Percentiles rank a stretch among this genome's conserved stretches.
Conservation (phyloP, 2,113 vertebrate species). For the Uria aalge region DNA sequence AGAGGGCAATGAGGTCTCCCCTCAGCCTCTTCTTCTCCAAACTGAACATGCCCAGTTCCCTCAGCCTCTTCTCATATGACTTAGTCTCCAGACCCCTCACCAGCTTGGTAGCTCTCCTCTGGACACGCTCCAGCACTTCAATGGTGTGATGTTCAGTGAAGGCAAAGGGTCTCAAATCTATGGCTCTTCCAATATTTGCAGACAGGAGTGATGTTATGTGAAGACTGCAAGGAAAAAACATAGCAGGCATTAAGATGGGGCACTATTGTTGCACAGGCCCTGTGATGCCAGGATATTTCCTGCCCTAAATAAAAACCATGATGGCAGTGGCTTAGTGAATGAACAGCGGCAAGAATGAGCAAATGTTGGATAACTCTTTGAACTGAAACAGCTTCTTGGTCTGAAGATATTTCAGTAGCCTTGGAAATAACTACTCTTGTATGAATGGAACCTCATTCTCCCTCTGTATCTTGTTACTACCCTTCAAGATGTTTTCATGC, state of each 20-base stretch:
- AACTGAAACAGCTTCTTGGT: background rate
- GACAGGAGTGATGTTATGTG: background rate
- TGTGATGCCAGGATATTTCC: background rate
- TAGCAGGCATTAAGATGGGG: background rate
- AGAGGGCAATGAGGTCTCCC: too few relatives aligned
- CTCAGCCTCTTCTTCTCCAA: too few relatives aligned
- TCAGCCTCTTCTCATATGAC: too few relatives aligned
- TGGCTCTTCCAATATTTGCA: background rate
- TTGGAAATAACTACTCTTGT: background rate
- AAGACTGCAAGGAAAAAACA: background rate
- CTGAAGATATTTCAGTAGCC: background rate
- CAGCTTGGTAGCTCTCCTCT: too few relatives aligned
- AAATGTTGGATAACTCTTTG: background rate
- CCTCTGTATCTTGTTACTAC: background rate
- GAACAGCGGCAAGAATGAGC: background rate
- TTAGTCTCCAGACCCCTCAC: too few relatives aligned
- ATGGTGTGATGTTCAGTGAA: background rate
- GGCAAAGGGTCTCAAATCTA: background rate
- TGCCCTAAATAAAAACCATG: background rate
- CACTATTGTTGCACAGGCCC: background rate
- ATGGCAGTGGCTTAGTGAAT: background rate
- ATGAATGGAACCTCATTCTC: background rate
- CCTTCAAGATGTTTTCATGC: background rate
- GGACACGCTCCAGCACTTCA: too few relatives aligned
- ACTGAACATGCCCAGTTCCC: too few relatives aligned